These are phyloP conservation scores for Theonella swinhoei DNA, from an alignment of 37 sponge, comb jelly and placozoan genomes.

Conservation along the genomic window DNA sequence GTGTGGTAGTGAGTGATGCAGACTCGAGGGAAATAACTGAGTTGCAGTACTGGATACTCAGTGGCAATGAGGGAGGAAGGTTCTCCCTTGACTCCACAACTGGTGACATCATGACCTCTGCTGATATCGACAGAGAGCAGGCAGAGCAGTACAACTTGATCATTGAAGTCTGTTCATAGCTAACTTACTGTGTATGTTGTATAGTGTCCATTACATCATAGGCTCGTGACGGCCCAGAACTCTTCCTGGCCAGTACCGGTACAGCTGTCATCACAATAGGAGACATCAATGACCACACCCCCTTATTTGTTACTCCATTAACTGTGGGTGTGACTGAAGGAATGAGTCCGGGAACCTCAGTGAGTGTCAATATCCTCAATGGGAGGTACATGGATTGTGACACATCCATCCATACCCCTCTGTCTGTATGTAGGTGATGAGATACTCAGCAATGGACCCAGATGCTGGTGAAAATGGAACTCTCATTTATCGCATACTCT, in stretches of 20 bases:
- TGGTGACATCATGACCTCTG: constrained; percentile 22
- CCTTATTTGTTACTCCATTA: constrained; percentile 48
- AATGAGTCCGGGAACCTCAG: no score
- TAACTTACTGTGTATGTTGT: no score
- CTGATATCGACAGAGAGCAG: constrained; percentile 24
- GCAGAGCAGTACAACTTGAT: not conserved
- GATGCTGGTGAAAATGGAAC: constrained; percentile 29
- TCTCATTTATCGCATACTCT: constrained; percentile 11
- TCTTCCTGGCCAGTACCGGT: no score
- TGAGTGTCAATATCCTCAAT: no score
- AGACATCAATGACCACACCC: constrained; percentile 76
- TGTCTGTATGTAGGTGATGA: constrained; percentile 7
- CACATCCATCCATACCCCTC: no score
- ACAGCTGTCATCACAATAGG: constrained; percentile 13
- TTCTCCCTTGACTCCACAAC: constrained; percentile 51
- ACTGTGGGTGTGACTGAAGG: no score
- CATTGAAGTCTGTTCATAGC: constrained; percentile 27
- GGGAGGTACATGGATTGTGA: no score
- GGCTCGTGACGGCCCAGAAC: no score
- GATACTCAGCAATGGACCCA: constrained; percentile 24
- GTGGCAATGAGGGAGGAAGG: constrained; percentile 33
- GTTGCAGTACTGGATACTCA: constrained; percentile 31
- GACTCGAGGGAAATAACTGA: constrained; percentile 35
- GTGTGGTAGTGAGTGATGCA: constrained; percentile 21
- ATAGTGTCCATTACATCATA: no score